phyloP scores from a whole-genome alignment of 2,113 vertebrate species.

The Oncorhynchus tshawytscha region DNA sequence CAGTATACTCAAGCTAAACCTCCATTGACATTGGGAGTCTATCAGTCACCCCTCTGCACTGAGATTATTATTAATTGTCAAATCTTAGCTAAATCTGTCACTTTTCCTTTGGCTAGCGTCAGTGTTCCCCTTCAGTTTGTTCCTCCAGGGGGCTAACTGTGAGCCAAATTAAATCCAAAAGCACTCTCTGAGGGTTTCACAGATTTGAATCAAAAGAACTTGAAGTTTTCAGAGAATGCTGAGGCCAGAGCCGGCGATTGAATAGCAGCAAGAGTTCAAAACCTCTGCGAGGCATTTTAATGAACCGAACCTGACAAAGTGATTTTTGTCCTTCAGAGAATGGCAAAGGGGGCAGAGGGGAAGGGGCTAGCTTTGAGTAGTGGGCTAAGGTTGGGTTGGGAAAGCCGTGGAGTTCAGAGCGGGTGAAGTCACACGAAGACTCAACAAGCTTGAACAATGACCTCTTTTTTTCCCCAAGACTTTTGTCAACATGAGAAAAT shows the following conservation, averaged over 20 bases:
- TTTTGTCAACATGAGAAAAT: slow-evolving; percentile 59
- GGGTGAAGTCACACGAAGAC: slow-evolving; percentile 48
- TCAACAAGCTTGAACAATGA: slow-evolving; percentile 50
- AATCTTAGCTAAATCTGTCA: slow-evolving; percentile 39
- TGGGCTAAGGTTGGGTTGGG: slow-evolving; percentile 16
- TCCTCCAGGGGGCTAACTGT: slow-evolving; percentile 12
- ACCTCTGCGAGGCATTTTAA: slow-evolving; percentile 56
- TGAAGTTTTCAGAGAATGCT: slow-evolving; percentile 26
- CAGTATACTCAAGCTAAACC: slow-evolving; percentile 9
- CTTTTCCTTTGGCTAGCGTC: slow-evolving; percentile 23
- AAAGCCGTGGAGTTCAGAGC: slow-evolving; percentile 35
- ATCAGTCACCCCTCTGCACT: slow-evolving; percentile 15
- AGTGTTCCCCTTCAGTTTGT: slow-evolving; percentile 10
- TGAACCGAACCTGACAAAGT: slow-evolving; percentile 56
- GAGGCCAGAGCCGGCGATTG: slow-evolving; percentile 12
- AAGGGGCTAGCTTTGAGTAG: slow-evolving; percentile 34
- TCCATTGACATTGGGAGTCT: slow-evolving; percentile 27
- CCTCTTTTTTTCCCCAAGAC: slow-evolving; percentile 43
- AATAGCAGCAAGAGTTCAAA: slow-evolving; percentile 44
- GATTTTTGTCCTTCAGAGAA: slow-evolving; percentile 53
- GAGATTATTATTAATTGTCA: slow-evolving; percentile 46
- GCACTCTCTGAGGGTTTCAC: slow-evolving; percentile 37
- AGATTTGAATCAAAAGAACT: slow-evolving; percentile 49
- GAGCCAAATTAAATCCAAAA: slow-evolving; percentile 45
- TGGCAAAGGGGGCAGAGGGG: slow-evolving; percentile 27